A percentile compares a stretch with the other conserved stretches of the same genome.
phyloP scores from a whole-genome alignment of 2,113 vertebrate genomes.

The Seriola aureovittata region DNA sequence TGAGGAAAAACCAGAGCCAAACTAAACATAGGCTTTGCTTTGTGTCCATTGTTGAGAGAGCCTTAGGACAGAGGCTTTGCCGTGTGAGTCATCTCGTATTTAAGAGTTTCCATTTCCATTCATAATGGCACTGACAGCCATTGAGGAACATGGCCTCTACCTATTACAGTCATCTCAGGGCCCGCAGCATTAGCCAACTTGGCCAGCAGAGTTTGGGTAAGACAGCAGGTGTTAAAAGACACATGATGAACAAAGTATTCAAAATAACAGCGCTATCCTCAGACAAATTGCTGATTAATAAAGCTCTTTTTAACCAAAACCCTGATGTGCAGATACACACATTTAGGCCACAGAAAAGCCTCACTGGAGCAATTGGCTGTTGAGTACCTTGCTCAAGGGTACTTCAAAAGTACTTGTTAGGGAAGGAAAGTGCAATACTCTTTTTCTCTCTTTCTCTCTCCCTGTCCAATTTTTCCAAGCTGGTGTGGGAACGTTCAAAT shows the following conservation, averaged over 20 bases:
- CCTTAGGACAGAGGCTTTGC: slow-evolving; percentile 59
- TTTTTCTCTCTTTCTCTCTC: not conserved
- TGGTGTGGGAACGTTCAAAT: slow-evolving; percentile 39
- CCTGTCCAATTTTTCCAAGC: not conserved
- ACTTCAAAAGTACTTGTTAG: slow-evolving; percentile 27
- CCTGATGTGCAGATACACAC: not conserved
- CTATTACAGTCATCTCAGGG: slow-evolving; percentile 50
- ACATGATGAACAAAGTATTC: slow-evolving; percentile 1
- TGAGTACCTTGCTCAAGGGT: slow-evolving; percentile 35
- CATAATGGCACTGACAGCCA: slow-evolving; percentile 55
- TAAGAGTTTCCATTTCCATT: slow-evolving; percentile 74
- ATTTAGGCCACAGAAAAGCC: slow-evolving; percentile 1
- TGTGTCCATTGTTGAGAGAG: slow-evolving; percentile 64
- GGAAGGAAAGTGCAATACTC: slow-evolving; percentile 11
- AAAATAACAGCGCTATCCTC: not conserved
- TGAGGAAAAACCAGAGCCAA: slow-evolving; percentile 58
- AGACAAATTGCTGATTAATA: slow-evolving; percentile 6
- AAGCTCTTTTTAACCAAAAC: slow-evolving; percentile 4
- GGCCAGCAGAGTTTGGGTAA: slow-evolving; percentile 20
- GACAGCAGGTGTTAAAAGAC: slow-evolving; percentile 49
- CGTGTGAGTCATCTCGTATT: slow-evolving; percentile 65
- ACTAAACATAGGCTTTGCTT: slow-evolving; percentile 63
- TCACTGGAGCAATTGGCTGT: slow-evolving; percentile 7
- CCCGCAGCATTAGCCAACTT: slow-evolving; percentile 27
- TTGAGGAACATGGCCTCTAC: slow-evolving; percentile 36